Evolutionary conservation across 2,888 invertebrate species (phyloP), one percentile per base, ranked within the genome.

Genomic region (Camponotus fellah): DNA sequence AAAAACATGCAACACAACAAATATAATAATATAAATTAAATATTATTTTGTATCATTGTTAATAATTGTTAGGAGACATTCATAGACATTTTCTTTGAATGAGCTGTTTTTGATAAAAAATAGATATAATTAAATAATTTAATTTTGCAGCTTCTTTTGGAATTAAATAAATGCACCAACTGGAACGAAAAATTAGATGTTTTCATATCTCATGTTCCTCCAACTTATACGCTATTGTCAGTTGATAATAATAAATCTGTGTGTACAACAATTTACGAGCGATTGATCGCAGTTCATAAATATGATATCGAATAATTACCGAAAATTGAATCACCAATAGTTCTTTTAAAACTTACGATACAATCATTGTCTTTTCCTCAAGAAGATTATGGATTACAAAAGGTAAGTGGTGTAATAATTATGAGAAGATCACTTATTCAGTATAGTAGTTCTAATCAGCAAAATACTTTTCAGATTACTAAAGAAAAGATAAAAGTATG

Each of bases 191-290:
- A 62, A 40, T 77, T 77, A 80, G 60, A 43, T 9, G n/a, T 12
- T 53, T 82, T 32, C 34, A 17, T 85, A 9, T 37, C 14, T 2
- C 9, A 66, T 49, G 32, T 37, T 60, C 9, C 0, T 49, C 0
- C 49, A 49, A 49, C 17, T 49, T 49, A 49, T 17, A 49, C 0
- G n/a, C 14, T 17, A 17, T 6, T 17, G 6, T 17, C 17, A 49
- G 14, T 2, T 1, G 8, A 75, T 5, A 34, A 60, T 64, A n/a
- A 66, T n/a, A 56, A n/a, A 56, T 1, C n/a, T 12, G 0, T 32
- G 8, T 66, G 46, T 40, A 40, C 12, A 12, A 95, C 96, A 56
- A 4, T 77, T 6, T 66, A 77, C 0, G 12, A 77, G 2, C 40
- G 56, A 4, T 0, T 66, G 26, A 37, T 40, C 0, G 40, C 66